Conservation (phyloP, 2,113 vertebrate genomes). For the Columbina picui region DNA sequence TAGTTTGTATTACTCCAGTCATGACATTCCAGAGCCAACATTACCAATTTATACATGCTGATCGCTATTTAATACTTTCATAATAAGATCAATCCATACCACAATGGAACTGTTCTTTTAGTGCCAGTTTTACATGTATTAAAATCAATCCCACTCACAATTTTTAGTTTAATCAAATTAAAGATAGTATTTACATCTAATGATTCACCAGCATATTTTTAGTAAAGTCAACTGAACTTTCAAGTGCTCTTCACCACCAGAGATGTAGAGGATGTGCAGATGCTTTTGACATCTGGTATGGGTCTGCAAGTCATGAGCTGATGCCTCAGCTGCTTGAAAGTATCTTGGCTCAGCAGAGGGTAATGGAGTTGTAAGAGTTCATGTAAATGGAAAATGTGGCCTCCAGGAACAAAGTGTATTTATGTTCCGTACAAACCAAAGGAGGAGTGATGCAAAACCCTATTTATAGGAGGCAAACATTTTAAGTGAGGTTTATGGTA, state of each 20-base stretch:
- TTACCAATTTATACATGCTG: not conserved
- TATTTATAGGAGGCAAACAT: slow-evolving; percentile 1
- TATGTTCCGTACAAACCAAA: slow-evolving; percentile 9
- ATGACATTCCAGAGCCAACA: not conserved
- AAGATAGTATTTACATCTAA: not conserved
- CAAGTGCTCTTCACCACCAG: not conserved
- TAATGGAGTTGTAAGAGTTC: not conserved
- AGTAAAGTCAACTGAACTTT: not conserved
- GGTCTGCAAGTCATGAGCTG: not conserved
- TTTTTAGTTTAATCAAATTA: not conserved
- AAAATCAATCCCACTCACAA: not conserved
- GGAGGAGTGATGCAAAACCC: not conserved
- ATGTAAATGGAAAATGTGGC: slow-evolving; percentile 11
- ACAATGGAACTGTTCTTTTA: not conserved
- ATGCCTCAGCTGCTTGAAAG: not conserved
- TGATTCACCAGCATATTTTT: not conserved
- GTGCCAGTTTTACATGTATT: not conserved
- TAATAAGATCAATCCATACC: not conserved
- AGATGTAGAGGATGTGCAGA: not conserved
- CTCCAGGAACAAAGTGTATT: slow-evolving; percentile 8
- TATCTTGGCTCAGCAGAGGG: not conserved
- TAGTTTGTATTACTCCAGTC: not conserved
- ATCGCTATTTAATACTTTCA: not conserved
- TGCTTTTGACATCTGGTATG: not conserved
- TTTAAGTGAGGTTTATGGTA: not conserved